phyloP scores from a whole-genome alignment of 30 jellyfish, hydroid and myxozoan species.

The Morbakka virulenta region DNA sequence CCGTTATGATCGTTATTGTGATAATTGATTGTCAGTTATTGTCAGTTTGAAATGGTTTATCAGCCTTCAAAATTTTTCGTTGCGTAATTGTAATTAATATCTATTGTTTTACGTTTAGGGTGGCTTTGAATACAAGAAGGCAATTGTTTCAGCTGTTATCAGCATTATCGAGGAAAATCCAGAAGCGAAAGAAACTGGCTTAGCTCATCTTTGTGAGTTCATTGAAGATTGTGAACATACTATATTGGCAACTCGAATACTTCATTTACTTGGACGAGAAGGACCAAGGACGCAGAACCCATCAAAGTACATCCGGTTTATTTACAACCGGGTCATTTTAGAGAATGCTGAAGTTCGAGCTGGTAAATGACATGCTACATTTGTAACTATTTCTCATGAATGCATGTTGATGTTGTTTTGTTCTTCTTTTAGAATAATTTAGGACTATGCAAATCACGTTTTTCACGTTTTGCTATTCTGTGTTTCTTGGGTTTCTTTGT shows the following conservation, averaged over 20 bases:
- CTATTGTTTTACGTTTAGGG: slow-evolving; percentile 71
- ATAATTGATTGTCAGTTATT: background rate
- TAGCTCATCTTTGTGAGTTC: slow-evolving; percentile 94
- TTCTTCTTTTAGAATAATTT: no score
- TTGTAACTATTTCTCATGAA: background rate
- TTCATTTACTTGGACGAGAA: slow-evolving; percentile 87
- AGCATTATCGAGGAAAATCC: slow-evolving; percentile 95
- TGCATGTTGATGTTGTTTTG: background rate
- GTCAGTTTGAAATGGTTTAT: background rate
- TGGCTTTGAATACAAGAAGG: slow-evolving; percentile 96
- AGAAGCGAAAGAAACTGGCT: slow-evolving; percentile 94
- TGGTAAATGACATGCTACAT: slow-evolving; percentile 31
- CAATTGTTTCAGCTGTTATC: slow-evolving; percentile 87
- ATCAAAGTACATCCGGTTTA: slow-evolving; percentile 91
- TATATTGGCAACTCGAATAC: slow-evolving; percentile 74
- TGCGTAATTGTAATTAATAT: no score
- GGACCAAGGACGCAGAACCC: slow-evolving; percentile 93
- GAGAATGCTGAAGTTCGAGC: slow-evolving; percentile 98
- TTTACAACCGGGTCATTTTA: slow-evolving; percentile 90
- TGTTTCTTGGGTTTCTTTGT: no score
- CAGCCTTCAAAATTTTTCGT: background rate
- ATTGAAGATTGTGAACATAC: slow-evolving; percentile 99
- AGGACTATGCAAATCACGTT: no score
- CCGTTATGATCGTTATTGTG: no score
- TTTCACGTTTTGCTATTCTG: no score